A percentile compares a stretch with the other conserved stretches of the same genome.
phyloP scores from a whole-genome alignment of 30 jellyfish, hydroid and myxozoan genomes.

The Chrysaora quinquecirrha region DNA sequence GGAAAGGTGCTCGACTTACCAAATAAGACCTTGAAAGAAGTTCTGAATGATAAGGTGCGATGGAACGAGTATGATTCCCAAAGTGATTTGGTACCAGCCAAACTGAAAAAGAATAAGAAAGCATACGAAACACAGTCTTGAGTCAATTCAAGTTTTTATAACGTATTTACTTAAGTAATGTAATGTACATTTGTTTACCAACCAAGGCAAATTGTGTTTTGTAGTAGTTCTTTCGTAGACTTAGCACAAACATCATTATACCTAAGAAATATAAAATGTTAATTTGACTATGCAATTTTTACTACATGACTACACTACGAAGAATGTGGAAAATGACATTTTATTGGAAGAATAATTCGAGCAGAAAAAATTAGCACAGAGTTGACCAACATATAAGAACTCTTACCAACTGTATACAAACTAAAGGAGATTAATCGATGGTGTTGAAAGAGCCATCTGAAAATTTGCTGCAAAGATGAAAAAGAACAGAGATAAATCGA shows the following conservation, averaged over 20 bases:
- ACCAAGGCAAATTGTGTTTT: conserved; percentile 98
- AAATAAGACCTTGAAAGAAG: conserved; percentile 84
- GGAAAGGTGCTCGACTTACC: conserved; percentile 54
- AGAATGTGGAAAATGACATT: no score
- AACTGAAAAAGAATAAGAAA: conserved; percentile 60
- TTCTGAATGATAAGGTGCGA: conserved; percentile 82
- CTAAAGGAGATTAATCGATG: conserved; percentile 90
- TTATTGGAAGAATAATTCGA: no score
- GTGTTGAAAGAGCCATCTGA: conserved; percentile 70
- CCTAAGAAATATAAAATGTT: no score
- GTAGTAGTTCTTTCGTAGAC: conserved; percentile 89
- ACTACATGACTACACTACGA: no score
- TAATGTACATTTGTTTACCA: no score
- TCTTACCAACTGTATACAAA: conserved; percentile 61
- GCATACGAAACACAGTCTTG: no score
- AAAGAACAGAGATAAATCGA: no score
- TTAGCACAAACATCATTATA: conserved; percentile 93
- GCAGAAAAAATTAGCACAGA: no score
- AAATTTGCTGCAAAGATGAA: conserved; percentile 39
- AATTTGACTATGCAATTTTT: no score
- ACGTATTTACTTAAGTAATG: no score
- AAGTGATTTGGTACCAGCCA: conserved; percentile 99
- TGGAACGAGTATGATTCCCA: conserved; percentile 88
- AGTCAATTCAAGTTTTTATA: no score
- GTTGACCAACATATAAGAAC: no score